These are phyloP conservation scores for Cheilosia scutellata DNA, from an alignment of 2,888 invertebrate species.

Conservation along the genomic window DNA sequence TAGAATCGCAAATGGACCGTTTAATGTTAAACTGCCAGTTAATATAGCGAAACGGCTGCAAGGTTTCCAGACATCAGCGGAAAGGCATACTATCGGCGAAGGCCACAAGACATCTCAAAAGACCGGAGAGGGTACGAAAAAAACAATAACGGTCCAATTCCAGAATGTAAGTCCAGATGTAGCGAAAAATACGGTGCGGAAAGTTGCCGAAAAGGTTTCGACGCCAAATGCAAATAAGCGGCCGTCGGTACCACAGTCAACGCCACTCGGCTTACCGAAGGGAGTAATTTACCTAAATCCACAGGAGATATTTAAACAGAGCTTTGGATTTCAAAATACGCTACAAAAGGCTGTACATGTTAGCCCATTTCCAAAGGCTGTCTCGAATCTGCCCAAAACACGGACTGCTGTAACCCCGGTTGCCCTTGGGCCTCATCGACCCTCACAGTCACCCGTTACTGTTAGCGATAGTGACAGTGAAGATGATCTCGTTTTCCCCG, in stretches of 20 bases:
- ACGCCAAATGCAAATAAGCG: constrained; percentile 26
- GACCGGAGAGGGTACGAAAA: neutral
- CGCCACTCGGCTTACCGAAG: constrained; percentile 31
- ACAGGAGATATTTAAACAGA: constrained; percentile 55
- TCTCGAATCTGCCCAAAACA: neutral
- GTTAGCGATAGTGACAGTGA: constrained; percentile 37
- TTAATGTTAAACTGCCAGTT: constrained; percentile 22
- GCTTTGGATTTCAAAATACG: neutral
- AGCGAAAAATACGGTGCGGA: constrained; percentile 49
- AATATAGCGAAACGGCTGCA: constrained; percentile 37
- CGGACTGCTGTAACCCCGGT: too few species aligned
- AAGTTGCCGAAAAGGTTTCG: neutral
- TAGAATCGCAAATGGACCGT: neutral
- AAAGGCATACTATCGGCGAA: constrained; percentile 42
- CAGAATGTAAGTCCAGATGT: constrained; percentile 50
- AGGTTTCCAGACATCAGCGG: constrained; percentile 1
- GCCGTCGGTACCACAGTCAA: constrained; percentile 1
- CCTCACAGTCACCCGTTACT: neutral
- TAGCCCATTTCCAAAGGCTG: neutral
- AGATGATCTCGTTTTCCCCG: constrained; percentile 50
- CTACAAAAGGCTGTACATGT: neutral
- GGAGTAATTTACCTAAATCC: constrained; percentile 68
- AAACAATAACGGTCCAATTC: constrained; percentile 51
- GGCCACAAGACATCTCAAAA: neutral
- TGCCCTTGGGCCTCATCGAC: neutral